These are phyloP conservation scores for Xenotilapia leptura DNA, from an alignment of 2,113 vertebrate species.

Conservation along the genomic window DNA sequence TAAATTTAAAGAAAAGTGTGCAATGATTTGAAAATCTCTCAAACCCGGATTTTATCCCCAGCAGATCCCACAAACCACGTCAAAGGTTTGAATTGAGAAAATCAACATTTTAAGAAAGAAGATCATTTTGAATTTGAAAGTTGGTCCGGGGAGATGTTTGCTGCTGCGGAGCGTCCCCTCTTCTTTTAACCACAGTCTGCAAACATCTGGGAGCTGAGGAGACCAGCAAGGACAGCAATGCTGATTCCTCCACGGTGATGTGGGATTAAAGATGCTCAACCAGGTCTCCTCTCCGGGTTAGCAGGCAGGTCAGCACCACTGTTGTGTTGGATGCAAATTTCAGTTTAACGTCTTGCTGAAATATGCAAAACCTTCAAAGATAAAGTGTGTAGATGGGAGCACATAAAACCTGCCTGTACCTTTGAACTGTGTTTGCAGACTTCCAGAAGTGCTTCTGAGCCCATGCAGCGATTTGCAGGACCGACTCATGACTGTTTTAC, in stretches of 20 bases:
- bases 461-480: background rate
- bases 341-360: background rate
- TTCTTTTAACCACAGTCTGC: background rate
- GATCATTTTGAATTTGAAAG: background rate
- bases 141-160: background rate
- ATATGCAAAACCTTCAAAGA: background rate
- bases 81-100: background rate
- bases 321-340: background rate
- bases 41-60: background rate
- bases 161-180: background rate
- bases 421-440: background rate
- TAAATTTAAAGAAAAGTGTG: background rate
- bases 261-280: background rate
- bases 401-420: background rate
- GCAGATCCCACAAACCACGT: background rate
- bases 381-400: background rate
- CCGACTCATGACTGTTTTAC: background rate
- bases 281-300: background rate
- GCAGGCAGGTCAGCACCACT: background rate
- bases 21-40: background rate
- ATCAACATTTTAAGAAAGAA: background rate
- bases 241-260: background rate
- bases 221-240: background rate
- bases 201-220: background rate
- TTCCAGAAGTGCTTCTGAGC: background rate